Evolutionary conservation across 2,797 vertebrate species (phyloP).

Genomic region (Chromobotia macracanthus): DNA sequence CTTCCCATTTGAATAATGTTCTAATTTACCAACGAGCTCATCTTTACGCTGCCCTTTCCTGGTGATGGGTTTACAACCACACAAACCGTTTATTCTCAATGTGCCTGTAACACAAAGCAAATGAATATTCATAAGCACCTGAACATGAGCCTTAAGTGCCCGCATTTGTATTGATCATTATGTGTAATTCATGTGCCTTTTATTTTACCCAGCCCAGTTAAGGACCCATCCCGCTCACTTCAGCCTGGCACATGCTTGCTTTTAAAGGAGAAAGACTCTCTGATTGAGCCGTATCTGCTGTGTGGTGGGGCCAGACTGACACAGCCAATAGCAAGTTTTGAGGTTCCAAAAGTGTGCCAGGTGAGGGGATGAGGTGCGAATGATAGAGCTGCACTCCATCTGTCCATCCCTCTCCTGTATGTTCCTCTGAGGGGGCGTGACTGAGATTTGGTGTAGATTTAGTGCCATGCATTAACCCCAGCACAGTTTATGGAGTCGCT

Average conservation of each 20-base stretch:
- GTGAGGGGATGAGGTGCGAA: slow-evolving; percentile 23
- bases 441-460: slow-evolving; percentile 61
- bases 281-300: slow-evolving; percentile 18
- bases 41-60: not conserved
- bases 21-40: not conserved
- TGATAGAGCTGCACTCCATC: not conserved
- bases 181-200: slow-evolving; percentile 80
- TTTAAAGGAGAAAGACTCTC: not conserved
- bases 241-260: slow-evolving; percentile 47
- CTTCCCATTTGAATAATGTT: not conserved
- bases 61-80: not conserved
- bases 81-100: not conserved
- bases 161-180: slow-evolving; percentile 72
- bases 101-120: slow-evolving; percentile 68
- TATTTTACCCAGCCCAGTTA: slow-evolving; percentile 78
- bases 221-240: slow-evolving; percentile 69
- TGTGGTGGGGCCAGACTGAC: not conserved
- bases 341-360: slow-evolving; percentile 1
- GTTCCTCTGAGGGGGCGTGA: not conserved
- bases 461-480: slow-evolving; percentile 74
- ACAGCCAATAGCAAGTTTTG: not conserved
- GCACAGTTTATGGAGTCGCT: slow-evolving; percentile 79
- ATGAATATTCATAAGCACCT: slow-evolving; percentile 78
- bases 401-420: not conserved
- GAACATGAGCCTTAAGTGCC: slow-evolving; percentile 58